Base-by-base conservation (phyloP, 2,113 vertebrate species). In the Struthio camelus region DNA sequence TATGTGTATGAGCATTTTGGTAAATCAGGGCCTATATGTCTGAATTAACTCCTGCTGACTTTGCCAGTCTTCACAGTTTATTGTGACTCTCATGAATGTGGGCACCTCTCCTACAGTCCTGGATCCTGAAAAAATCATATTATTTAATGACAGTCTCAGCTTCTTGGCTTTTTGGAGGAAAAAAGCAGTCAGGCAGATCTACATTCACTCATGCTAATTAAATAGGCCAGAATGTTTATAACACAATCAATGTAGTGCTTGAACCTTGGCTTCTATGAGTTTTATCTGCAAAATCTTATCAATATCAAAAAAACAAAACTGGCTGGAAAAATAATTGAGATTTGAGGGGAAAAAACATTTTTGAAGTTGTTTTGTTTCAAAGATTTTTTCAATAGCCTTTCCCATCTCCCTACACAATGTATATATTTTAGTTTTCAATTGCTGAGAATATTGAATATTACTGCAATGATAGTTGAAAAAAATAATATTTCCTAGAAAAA, bases 321-420 rank as follows among this genome's bases (percentile, higher is more conserved):
- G 14, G 13, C 22, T 36, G 25, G 19, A 73, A 89, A 90, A 80
- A 23, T 56, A 69, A 18, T 0, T 38, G 38, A 51, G 8, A 61
- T 65, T 36, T 0, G 0, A 6, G 10, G 40, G 6, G 8, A 44
- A 36, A 40, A 75, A 79, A 84, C 50, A 61, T 22, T 7, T 46
- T 17, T 50, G 6, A 76, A 73, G 10, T 14, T 48, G 16, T 76
- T 83, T 32, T 82, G 25, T 91, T 75, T 75, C 32, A 77, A 83
- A 62, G 14, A 32, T 34, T 44, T 93, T 28, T 77, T 79, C 44
- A 89, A 53, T 44, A 80, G 40, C 32, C 59, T 89, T 97, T 79
- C 62, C 83, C 80, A 96, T 92, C 70, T 97, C 27, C 64, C 32
- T 75, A 71, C 10, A 50, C 62, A 48, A 25, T 6, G 3, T n/a